Evolutionary conservation across 2,797 vertebrate genomes (phyloP), one percentile per base, ranked within the genome.

Genomic region (Pseudotriccus pelzelni): DNA sequence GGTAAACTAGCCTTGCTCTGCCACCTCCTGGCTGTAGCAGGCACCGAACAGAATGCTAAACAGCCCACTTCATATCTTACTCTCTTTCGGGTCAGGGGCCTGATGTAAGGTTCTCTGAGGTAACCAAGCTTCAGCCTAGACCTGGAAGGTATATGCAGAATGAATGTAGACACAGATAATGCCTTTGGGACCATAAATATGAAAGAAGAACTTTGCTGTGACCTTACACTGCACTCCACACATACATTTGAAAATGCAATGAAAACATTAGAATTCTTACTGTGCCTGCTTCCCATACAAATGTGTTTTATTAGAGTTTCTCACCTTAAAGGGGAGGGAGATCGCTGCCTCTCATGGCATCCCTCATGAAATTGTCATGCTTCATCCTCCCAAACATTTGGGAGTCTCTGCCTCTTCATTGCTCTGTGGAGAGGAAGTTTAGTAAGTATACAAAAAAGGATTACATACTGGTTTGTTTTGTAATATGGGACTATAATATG

Each of bases 11-110:
- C 63, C 89, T 83, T 55, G 56, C 77, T 94, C 93, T 97, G 97
- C 97, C 97, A 97, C 87, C 97, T 97, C 80, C 97, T 97, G 98
- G 97, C 44, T 68, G 7, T 24, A 37, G 10, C 43, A 70, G 32
- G 53, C 36, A 74, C 30, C 0, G 1, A 83, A 14, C 3, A 70
- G 55, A 49, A 75, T 1, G 27, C 50, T 50, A 2, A 92, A 43
- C 32, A 18, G 30, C 12, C 20, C 9, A 2, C 37, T 84, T 47
- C 0, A 0, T 10, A 15, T 41, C 50, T 88, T 70, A 20, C 3
- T 37, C 7, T 8, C 39, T 34, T 47, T 59, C 4, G 2, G 32
- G 43, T 67, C 82, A 44, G 22, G 36, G 18, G 14, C 18, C 30
- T 46, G 56, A 79, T 64, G 28, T 39, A 12, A 77, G 43, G 32